These are phyloP conservation scores for Meandrusa payeni DNA, from an alignment of 2,888 invertebrate genomes.

Conservation along the genomic window DNA sequence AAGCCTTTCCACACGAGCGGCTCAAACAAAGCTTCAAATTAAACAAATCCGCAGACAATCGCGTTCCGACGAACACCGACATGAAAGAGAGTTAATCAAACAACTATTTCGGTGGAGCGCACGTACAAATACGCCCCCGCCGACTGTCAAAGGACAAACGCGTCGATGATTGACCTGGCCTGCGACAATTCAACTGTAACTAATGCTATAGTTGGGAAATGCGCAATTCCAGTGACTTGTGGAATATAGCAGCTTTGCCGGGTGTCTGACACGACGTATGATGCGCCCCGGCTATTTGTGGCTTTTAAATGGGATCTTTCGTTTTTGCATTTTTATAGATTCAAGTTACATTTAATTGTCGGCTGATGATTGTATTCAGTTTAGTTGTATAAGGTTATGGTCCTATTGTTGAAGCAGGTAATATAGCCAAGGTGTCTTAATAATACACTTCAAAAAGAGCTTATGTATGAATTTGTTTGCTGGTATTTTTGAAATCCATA, in stretches of 20 bases:
- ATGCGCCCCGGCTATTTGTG: constrained; percentile 2
- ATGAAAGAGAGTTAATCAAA: constrained; percentile 80
- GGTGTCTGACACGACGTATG: constrained; percentile 42
- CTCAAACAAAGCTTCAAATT: constrained; percentile 78
- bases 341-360: background rate
- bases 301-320: constrained; percentile 3
- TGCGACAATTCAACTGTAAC: constrained; percentile 45
- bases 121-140: constrained; percentile 55
- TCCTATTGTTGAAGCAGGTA: no score
- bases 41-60: constrained; percentile 76
- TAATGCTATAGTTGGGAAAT: constrained; percentile 59
- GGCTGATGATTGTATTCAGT: background rate
- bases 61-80: constrained; percentile 60
- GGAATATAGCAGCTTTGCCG: constrained; percentile 58
- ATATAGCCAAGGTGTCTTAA: no score
- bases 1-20: constrained; percentile 71
- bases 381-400: background rate
- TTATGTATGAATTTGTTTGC: no score
- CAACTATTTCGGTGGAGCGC: constrained; percentile 53
- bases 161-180: constrained; percentile 67
- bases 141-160: constrained; percentile 64
- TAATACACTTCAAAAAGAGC: no score
- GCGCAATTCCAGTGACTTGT: constrained; percentile 67
- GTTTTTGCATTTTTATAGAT: background rate
- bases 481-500: no score